A percentile compares a stretch with the other conserved stretches of the same genome.
These are phyloP conservation scores for Ligdia adustata DNA, from an alignment of 2,888 invertebrate genomes.

Conservation along the genomic window DNA sequence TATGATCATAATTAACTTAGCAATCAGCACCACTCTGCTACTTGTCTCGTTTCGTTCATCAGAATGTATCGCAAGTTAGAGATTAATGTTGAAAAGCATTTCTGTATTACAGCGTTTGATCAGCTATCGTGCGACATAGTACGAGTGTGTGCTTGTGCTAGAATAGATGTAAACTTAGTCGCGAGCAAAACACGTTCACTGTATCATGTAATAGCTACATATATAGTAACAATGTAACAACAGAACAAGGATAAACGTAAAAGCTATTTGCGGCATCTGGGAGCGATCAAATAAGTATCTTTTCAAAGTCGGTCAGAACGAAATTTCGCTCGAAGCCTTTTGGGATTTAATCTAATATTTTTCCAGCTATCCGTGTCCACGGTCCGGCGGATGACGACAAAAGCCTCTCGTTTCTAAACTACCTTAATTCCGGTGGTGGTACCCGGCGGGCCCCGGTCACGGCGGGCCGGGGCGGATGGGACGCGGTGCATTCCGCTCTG, in stretches of 20 bases:
- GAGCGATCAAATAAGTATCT: background rate
- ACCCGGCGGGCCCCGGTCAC: background rate
- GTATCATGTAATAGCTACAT: too few relatives aligned
- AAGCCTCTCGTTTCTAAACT: constrained; percentile 5
- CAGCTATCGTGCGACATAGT: too few relatives aligned
- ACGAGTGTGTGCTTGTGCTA: too few relatives aligned
- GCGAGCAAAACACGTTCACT: too few relatives aligned
- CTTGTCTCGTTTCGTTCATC: too few relatives aligned
- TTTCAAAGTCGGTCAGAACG: constrained; percentile 1
- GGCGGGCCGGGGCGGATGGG: background rate
- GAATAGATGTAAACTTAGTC: too few relatives aligned
- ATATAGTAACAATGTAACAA: too few relatives aligned
- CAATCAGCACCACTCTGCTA: too few relatives aligned
- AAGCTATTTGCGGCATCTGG: background rate
- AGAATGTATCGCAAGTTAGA: too few relatives aligned
- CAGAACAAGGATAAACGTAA: background rate
- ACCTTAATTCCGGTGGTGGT: constrained; percentile 1
- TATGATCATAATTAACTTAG: too few relatives aligned
- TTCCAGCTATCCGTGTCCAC: constrained; percentile 8
- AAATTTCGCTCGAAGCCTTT: constrained; percentile 6
- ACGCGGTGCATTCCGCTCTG: constrained; percentile 2
- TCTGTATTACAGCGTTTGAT: too few relatives aligned
- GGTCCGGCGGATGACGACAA: constrained; percentile 7
- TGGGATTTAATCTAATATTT: constrained; percentile 3
- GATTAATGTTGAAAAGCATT: too few relatives aligned